Conservation (phyloP, 2,888 invertebrate species). For the Drosophila sordidapex region DNA sequence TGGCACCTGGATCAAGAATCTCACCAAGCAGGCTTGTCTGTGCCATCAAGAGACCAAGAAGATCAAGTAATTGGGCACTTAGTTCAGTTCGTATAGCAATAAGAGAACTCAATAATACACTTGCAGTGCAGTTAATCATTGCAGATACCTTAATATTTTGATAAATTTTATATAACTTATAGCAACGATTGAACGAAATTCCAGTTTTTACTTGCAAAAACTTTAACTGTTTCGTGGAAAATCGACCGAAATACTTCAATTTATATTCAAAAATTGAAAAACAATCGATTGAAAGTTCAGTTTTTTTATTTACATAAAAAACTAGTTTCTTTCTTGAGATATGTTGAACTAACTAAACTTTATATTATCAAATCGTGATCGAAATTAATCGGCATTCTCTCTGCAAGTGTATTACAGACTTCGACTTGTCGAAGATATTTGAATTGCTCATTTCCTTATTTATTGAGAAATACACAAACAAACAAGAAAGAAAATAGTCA, state of each 20-base stretch:
- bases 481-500: conserved; percentile 42
- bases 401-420: conserved; percentile 52
- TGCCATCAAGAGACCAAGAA: conserved; percentile 86
- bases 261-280: background rate
- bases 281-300: conserved; percentile 28
- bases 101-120: conserved; percentile 6
- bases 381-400: background rate
- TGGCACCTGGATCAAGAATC: conserved; percentile 88
- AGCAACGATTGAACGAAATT: conserved; percentile 40
- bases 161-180: background rate
- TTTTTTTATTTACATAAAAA: conserved; percentile 37
- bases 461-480: conserved; percentile 64
- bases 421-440: conserved; percentile 44
- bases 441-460: conserved; percentile 50
- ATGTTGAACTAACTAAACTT: background rate
- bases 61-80: conserved; percentile 70
- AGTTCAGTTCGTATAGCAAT: conserved; percentile 1
- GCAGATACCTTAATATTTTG: conserved; percentile 7
- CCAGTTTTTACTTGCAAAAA: conserved; percentile 51
- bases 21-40: conserved; percentile 89
- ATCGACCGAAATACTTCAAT: conserved; percentile 13
- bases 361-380: background rate
- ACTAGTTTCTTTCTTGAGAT: conserved; percentile 32
- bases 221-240: conserved; percentile 33
- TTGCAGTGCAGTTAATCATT: conserved; percentile 1